Evolutionary conservation across 2,888 invertebrate genomes (phyloP).

Genomic region (Macaria notata): DNA sequence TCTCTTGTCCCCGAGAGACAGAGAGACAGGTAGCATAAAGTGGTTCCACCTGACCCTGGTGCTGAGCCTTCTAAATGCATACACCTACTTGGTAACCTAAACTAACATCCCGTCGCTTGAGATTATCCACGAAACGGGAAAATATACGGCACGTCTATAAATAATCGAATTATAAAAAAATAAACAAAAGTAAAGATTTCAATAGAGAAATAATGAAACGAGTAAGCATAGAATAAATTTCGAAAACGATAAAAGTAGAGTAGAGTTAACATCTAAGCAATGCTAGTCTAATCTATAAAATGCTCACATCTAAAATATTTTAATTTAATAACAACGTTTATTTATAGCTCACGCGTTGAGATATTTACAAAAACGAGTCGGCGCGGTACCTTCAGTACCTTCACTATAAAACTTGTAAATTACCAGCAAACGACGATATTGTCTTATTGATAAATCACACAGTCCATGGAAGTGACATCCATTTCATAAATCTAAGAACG

Average conservation of each 20-base stretch:
- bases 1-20: slow-evolving; percentile 16
- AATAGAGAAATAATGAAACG: slow-evolving; percentile 49
- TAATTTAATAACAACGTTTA: slow-evolving; percentile 71
- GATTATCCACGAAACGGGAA: slow-evolving; percentile 40
- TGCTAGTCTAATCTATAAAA: slow-evolving; percentile 44
- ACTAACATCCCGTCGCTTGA: slow-evolving; percentile 51
- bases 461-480: slow-evolving; percentile 52
- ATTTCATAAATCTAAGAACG: slow-evolving; percentile 42
- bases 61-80: slow-evolving; percentile 66
- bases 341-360: slow-evolving; percentile 42
- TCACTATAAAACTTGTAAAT: slow-evolving; percentile 51
- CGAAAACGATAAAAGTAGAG: slow-evolving; percentile 42
- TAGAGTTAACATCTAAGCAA: slow-evolving; percentile 18
- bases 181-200: slow-evolving; percentile 39
- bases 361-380: slow-evolving; percentile 58
- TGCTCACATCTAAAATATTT: slow-evolving; percentile 70
- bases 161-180: slow-evolving; percentile 7
- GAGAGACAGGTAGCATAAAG: too few relatives aligned
- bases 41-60: too few relatives aligned
- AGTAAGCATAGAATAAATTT: slow-evolving; percentile 46
- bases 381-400: slow-evolving; percentile 43
- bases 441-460: slow-evolving; percentile 67
- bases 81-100: slow-evolving; percentile 69
- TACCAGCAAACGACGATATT: slow-evolving; percentile 61
- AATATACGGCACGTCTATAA: slow-evolving; percentile 28